Evolutionary conservation across 1,140 invertebrate genomes (phyloP), one percentile per base, ranked within the genome.

Genomic region (Hormaphis cornu): DNA sequence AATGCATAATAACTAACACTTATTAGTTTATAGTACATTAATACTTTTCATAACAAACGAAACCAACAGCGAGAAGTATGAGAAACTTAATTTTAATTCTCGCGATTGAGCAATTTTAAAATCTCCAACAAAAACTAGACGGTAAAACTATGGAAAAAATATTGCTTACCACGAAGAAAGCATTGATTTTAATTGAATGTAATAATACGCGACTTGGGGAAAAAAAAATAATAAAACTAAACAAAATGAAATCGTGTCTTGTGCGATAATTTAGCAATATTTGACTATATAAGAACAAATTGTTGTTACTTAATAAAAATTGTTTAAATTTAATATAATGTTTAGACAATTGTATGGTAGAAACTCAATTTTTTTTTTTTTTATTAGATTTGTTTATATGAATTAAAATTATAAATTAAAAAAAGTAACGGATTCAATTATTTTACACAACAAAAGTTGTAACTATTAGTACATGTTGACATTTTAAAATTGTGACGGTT

Each of bases 361-460:
- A 37, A 35, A 56, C 22, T 56, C n/a, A n/a, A n/a, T 26, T 9
- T 8, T 52, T 22, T 35, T 37, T 56, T 5, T 56, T 22, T 16
- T 22, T 33, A 33, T 6, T 33, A 4, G 30, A 22, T 33, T 53
- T 30, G 28, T 1, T 20, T 42, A 42, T n/a, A n/a, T n/a, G n/a
- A n/a, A 42, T 12, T 33, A 26, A 3, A 42, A 42, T 40, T 37
- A 40, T 16, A 33, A 61, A 48, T 63, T n/a, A 48, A 35, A 56
- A 18, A 48, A 22, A 10, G 33, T 33, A 22, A 61, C 1, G 26
- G 3, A 63, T 35, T 63, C 18, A 48, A n/a, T n/a, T n/a, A n/a
- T n/a, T n/a, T n/a, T n/a, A 63, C 59, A 63, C 42, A 33, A 63
- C 33, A 61, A 61, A 61, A 44, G 14, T 42, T 44, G 42, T 46